phyloP scores from a whole-genome alignment of 2,888 invertebrate species.

The Drosophila neotestacea region DNA sequence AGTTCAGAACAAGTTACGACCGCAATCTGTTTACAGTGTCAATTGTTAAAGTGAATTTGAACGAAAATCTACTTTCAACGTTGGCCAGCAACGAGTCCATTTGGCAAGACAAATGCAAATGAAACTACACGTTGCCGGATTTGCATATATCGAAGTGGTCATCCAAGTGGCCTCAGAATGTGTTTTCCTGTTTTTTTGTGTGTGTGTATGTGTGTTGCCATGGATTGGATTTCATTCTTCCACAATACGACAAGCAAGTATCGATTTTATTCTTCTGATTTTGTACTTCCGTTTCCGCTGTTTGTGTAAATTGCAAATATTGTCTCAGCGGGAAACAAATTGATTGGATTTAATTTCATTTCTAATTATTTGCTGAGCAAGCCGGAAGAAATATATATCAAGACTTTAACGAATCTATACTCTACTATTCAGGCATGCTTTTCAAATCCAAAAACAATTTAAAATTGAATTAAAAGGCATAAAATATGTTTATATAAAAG shows the following conservation, averaged over 20 bases:
- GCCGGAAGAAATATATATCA: conserved; percentile 27
- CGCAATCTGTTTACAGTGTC: conserved; percentile 77
- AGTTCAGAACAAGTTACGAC: conserved; percentile 57
- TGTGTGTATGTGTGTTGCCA: conserved; percentile 17
- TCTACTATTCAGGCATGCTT: too few species aligned
- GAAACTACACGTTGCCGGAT: conserved; percentile 44
- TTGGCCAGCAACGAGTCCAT: conserved; percentile 37
- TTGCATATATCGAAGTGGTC: conserved; percentile 60
- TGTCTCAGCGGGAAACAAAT: conserved; percentile 36
- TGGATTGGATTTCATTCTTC: conserved; percentile 29
- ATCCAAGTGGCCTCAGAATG: conserved; percentile 28
- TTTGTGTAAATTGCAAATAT: conserved; percentile 72
- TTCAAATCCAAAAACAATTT: too few species aligned
- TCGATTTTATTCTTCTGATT: conserved; percentile 56
- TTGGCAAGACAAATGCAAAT: conserved; percentile 65
- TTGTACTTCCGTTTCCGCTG: conserved; percentile 72
- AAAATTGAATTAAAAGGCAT: too few species aligned
- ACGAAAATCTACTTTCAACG: conserved; percentile 63
- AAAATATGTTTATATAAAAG: too few species aligned
- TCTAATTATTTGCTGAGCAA: conserved; percentile 41
- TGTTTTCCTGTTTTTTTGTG: neutral
- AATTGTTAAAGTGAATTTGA: conserved; percentile 73
- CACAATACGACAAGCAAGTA: conserved; percentile 45
- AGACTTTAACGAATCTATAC: neutral
- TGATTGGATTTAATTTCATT: conserved; percentile 45